Base-by-base conservation (phyloP, 2,888 invertebrate genomes). In the Andrena camellia region DNA sequence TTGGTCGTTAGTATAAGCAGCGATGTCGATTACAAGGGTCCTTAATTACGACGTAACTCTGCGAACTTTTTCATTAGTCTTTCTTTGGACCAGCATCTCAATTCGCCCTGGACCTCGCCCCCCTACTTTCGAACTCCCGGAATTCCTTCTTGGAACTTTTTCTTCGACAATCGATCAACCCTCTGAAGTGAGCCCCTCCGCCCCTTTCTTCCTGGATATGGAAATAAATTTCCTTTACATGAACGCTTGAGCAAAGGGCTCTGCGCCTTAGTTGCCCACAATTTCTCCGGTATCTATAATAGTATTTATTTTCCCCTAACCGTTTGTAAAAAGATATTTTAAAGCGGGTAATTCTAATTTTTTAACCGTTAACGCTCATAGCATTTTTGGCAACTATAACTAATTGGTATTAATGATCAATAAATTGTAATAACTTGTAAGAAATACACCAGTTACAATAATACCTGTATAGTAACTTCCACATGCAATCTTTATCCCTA, bases 1-100 rank as follows among this genome's bases (percentile, higher is more conserved):
- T 74, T 66, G 86, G 86, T 86, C 78, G 81, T 86, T 86, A 86
- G 86, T 86, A 72, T 86, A 78, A 85, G 79, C 84, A 86, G 74
- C 66, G 79, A 88, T 83, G 86, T 82, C 83, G 86, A 88, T 88
- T 88, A 88, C 84, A 78, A 80, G 80, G 42, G 64, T 75, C 60
- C 81, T 82, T 88, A 88, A 88, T 88, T 88, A 82, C 80, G 75
- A 75, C 74, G 76, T 78, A 75, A 82, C 81, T 88, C 71, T 42
- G 68, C 33, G 48, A 83, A 82, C 66, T 83, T 85, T 87, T 86
- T 85, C 68, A 72, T 60, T 83, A 64, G 48, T 50, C 66, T 57
- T 74, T 66, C 42, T 76, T 70, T 35, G 42, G 57, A 7, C 50
- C 54, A 35, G 62, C 54, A 60, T 74, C 79, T 81, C 66, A 63